Evolutionary conservation across 2,113 vertebrate species (phyloP).

Genomic region (Percopsis transmontana): DNA sequence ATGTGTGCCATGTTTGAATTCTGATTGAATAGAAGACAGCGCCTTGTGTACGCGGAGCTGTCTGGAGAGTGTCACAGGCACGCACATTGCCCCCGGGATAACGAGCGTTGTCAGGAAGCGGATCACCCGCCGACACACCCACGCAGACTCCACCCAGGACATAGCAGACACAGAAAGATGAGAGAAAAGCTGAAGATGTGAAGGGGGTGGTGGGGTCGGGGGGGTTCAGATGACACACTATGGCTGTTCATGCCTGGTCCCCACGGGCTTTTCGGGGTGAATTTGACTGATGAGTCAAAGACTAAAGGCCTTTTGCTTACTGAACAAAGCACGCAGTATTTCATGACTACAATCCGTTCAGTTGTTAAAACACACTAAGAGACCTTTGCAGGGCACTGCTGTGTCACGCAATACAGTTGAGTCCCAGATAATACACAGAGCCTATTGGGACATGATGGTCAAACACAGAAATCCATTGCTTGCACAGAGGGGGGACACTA

Average conservation of each 20-base stretch:
- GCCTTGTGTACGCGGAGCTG: not conserved
- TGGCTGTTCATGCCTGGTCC: not conserved
- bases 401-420: slow-evolving; percentile 13
- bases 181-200: not conserved
- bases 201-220: not conserved
- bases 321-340: slow-evolving; percentile 8
- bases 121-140: slow-evolving; percentile 7
- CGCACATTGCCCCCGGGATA: slow-evolving; percentile 31
- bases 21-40: slow-evolving; percentile 8
- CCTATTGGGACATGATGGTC: slow-evolving; percentile 14
- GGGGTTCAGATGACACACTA: too few relatives aligned
- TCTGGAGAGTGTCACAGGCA: slow-evolving; percentile 31
- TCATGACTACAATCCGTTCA: not conserved
- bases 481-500: slow-evolving; percentile 27
- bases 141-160: slow-evolving; percentile 26
- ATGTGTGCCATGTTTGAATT: slow-evolving; percentile 10
- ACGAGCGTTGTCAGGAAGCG: slow-evolving; percentile 18
- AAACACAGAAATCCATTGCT: slow-evolving; percentile 47
- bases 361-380: slow-evolving; percentile 20
- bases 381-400: not conserved
- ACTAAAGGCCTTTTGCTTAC: not conserved
- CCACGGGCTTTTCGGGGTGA: not conserved
- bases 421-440: slow-evolving; percentile 11
- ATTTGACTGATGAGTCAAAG: not conserved
- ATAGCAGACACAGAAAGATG: not conserved